These are phyloP conservation scores for Tichodroma muraria DNA, from an alignment of 2,113 vertebrate genomes.

Conservation along the genomic window DNA sequence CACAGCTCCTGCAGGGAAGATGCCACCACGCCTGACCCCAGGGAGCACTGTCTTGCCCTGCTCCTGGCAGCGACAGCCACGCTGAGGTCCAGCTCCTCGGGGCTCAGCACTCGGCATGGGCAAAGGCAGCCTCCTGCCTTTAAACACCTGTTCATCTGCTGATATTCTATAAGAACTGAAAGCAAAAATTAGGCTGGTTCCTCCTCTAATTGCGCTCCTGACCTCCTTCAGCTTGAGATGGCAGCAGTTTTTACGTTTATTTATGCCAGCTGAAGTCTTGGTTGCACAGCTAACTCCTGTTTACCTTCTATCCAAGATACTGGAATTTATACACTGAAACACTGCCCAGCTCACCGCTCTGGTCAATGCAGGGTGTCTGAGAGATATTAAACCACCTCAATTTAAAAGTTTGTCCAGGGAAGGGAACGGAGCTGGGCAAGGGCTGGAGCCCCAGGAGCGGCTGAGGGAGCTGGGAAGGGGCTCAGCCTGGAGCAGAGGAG, in stretches of 20 bases:
- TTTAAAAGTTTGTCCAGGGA: fast-evolving
- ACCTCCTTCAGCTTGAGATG: background rate
- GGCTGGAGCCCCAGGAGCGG: background rate
- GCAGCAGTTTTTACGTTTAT: background rate
- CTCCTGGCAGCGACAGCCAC: fast-evolving
- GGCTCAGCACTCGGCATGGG: fast-evolving
- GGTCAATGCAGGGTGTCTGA: background rate
- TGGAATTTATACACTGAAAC: background rate
- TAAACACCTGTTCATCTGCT: too few species aligned
- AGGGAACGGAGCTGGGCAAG: background rate
- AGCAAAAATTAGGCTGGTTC: background rate
- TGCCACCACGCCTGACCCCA: background rate
- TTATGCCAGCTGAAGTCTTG: background rate
- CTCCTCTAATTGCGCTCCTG: background rate
- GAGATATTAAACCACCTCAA: background rate
- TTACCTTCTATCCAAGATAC: background rate
- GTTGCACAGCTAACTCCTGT: background rate
- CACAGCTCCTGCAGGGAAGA: background rate
- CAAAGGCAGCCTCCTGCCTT: background rate
- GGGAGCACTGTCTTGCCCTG: background rate
- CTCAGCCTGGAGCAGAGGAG: background rate
- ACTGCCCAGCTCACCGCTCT: background rate
- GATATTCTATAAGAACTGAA: fast-evolving
- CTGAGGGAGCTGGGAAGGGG: background rate
- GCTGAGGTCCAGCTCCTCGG: background rate